Base-by-base conservation (phyloP, 1,140 invertebrate species). In the Brachionus manjavacas region DNA sequence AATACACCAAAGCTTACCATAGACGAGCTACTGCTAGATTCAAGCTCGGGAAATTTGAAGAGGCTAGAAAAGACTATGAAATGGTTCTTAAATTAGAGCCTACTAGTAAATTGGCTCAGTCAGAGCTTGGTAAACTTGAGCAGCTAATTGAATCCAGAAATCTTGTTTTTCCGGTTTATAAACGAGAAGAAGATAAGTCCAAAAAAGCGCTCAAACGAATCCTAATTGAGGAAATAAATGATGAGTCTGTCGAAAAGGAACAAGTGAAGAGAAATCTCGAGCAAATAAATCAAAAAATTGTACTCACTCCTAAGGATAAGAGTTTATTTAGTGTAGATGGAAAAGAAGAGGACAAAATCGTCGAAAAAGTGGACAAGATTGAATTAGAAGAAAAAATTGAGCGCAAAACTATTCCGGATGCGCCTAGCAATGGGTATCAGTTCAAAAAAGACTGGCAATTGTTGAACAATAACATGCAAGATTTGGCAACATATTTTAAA, bases 1-100 rank as follows among this genome's bases (percentile, higher is more conserved):
- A 90, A 0, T 95, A 95, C 87, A 92, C 94, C 0, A 96, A 95
- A 89, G 94, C 94, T 2, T 93, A 93, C 86, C 92, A 94, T 85
- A 90, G 94, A 66, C 89, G 94, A 86, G 94, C 93, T 3, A 90
- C 91, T 16, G 93, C 93, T 1, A 90, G 93, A 85, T 91, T 92
- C 79, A 90, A 89, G 74, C 87, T 94, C 28, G 90, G 91, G 84
- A 91, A 92, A 86, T 90, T 91, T 20, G 86, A 91, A 14, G 90
- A 92, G 20, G 94, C 95, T 0, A 91, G 91, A 85, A 85, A 89
- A 46, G 94, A 95, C 87, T 91, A 94, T 79, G 87, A 90, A 76
- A 91, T 91, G 86, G 90, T 94, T 0, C 87, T 95, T 23, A 89
- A 91, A 87, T 86, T 94, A 25, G 94, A 95, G 87, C 93, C 94